Percentiles rank a stretch among this genome's conserved stretches.
Conservation (phyloP, 2,797 vertebrate genomes). For the Euphonia xanthogaster region DNA sequence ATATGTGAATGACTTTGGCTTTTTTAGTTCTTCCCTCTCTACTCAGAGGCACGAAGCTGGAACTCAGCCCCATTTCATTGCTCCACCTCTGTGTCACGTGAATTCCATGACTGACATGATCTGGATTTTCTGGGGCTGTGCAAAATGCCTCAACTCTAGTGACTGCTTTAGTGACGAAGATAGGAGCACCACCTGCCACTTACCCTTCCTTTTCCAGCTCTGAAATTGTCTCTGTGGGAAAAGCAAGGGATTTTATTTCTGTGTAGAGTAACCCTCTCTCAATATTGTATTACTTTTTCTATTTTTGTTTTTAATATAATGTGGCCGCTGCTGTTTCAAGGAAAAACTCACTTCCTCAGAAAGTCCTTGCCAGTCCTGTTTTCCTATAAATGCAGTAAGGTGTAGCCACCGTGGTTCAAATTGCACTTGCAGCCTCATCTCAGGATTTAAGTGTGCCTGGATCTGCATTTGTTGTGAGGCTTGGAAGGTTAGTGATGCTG, state of each 20-base stretch:
- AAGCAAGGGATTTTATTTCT: neutral
- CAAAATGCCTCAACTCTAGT: neutral
- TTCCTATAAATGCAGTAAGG: neutral
- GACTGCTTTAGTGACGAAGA: neutral
- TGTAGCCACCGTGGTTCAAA: neutral
- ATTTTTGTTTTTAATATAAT: neutral
- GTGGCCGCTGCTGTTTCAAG: accelerated
- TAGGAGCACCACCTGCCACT: neutral
- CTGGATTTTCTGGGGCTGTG: neutral
- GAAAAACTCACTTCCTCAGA: neutral
- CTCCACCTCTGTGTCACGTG: neutral
- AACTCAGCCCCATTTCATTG: neutral
- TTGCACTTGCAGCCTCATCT: neutral
- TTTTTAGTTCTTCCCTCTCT: neutral
- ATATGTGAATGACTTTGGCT: neutral
- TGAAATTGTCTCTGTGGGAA: neutral
- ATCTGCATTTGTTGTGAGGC: neutral
- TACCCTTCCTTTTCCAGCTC: neutral
- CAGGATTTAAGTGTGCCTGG: neutral
- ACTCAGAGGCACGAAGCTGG: neutral
- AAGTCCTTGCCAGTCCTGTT: neutral
- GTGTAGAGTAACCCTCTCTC: neutral
- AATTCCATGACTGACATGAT: neutral
- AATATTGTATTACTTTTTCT: neutral
- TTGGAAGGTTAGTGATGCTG: neutral